phyloP scores from a whole-genome alignment of 2,888 invertebrate species.

The Cyaniris semiargus region DNA sequence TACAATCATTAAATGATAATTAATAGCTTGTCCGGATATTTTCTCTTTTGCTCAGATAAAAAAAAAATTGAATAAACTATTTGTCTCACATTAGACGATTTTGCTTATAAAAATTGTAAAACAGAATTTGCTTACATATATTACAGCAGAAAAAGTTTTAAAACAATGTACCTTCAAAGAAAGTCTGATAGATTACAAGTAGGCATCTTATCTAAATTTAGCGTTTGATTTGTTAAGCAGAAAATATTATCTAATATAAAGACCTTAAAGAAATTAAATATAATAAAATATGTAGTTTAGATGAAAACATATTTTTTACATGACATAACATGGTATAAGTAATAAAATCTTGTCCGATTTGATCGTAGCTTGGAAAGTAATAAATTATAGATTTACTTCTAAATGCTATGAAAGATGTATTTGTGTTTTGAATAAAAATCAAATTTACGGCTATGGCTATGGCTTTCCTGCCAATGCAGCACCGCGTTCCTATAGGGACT shows the following conservation, averaged over 20 bases:
- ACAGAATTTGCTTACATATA: background rate
- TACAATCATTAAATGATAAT: too few relatives aligned
- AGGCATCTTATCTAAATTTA: background rate
- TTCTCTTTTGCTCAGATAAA: too few relatives aligned
- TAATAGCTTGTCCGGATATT: too few relatives aligned
- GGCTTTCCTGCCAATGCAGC: too few relatives aligned
- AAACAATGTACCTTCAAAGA: background rate
- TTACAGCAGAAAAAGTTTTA: background rate
- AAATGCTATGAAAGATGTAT: background rate
- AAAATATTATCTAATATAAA: background rate
- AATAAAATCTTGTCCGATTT: constrained; percentile 1
- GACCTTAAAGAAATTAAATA: background rate
- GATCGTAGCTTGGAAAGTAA: background rate
- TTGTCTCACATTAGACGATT: too few relatives aligned
- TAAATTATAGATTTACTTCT: background rate
- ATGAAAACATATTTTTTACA: background rate
- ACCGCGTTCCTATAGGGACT: too few relatives aligned
- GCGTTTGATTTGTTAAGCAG: background rate
- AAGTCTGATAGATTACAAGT: background rate
- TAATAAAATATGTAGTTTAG: background rate
- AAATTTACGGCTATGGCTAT: too few relatives aligned
- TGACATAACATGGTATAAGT: background rate
- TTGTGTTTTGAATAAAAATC: background rate
- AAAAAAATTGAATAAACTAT: too few relatives aligned
- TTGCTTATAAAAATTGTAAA: too few relatives aligned